These are phyloP conservation scores for Drosophila gunungcola DNA, from an alignment of 1,140 invertebrate genomes.

Conservation along the genomic window DNA sequence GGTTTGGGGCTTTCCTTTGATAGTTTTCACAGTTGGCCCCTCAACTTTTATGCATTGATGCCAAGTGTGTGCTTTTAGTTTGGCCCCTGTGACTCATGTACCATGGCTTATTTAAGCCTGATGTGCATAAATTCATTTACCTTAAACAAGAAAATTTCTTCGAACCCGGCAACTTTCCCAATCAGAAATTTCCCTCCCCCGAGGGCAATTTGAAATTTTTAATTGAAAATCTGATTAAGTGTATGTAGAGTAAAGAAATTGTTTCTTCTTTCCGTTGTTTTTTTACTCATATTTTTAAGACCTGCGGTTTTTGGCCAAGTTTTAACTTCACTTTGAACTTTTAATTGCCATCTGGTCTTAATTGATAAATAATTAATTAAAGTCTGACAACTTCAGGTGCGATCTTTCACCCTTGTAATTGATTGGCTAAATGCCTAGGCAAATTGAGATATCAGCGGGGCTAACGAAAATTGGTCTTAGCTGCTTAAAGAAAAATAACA, in stretches of 20 bases:
- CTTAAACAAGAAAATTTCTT: conserved; percentile 13
- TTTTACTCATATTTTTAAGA: not conserved
- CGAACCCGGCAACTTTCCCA: conserved; percentile 3
- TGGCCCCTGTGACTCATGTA: conserved; percentile 23
- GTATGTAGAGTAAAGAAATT: not conserved
- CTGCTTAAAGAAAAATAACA: too few relatives aligned
- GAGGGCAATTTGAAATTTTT: conserved; percentile 13
- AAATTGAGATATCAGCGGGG: not conserved
- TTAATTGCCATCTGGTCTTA: conserved; percentile 33
- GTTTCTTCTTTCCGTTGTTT: not conserved
- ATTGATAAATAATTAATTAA: conserved; percentile 44
- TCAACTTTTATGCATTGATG: conserved; percentile 23
- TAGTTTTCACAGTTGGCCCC: conserved; percentile 41
- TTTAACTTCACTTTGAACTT: conserved; percentile 35
- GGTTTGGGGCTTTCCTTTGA: conserved; percentile 17
- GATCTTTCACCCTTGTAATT: not conserved
- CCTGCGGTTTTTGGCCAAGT: not conserved
- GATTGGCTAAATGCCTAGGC: not conserved
- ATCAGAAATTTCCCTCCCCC: conserved; percentile 4
- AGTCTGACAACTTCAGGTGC: conserved; percentile 34
- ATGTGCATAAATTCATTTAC: not conserved
- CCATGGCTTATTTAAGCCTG: conserved; percentile 4
- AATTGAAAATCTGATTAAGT: conserved; percentile 20
- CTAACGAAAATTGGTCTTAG: not conserved
- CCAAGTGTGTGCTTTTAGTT: conserved; percentile 5